Evolutionary conservation across 2,797 vertebrate genomes (phyloP).

Genomic region (Ibycter americanus): DNA sequence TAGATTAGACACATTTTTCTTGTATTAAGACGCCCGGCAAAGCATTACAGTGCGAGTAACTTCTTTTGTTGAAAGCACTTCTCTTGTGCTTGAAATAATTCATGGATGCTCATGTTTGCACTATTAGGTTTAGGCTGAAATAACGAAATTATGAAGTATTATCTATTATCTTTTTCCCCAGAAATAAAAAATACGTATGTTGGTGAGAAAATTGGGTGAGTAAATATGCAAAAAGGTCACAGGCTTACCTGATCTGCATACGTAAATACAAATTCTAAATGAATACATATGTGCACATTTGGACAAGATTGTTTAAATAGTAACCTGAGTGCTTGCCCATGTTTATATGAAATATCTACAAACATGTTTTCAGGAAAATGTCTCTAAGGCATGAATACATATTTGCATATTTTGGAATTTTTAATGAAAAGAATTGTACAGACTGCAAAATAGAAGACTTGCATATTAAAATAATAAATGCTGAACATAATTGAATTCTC

Average conservation of each 20-base stretch:
- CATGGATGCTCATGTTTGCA: background rate
- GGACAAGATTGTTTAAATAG: background rate
- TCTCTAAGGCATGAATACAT: background rate
- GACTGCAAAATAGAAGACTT: background rate
- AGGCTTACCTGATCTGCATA: background rate
- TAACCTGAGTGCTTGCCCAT: background rate
- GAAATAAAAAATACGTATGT: background rate
- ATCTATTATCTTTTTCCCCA: background rate
- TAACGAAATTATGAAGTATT: background rate
- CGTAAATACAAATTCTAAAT: background rate
- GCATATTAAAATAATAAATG: background rate
- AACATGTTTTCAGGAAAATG: background rate
- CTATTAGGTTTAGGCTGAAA: background rate
- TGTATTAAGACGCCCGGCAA: background rate
- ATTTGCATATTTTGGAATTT: background rate
- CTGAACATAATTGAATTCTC: background rate
- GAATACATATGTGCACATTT: background rate
- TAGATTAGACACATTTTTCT: background rate
- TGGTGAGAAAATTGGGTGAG: background rate
- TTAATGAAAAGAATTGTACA: background rate
- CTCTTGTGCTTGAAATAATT: background rate
- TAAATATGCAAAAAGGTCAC: background rate
- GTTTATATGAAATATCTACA: background rate
- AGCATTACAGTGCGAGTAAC: background rate
- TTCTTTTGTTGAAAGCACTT: background rate